Evolutionary conservation across 2,113 vertebrate species (phyloP), one percentile per base, ranked within the genome.

Genomic region (Misgurnus anguillicaudatus): DNA sequence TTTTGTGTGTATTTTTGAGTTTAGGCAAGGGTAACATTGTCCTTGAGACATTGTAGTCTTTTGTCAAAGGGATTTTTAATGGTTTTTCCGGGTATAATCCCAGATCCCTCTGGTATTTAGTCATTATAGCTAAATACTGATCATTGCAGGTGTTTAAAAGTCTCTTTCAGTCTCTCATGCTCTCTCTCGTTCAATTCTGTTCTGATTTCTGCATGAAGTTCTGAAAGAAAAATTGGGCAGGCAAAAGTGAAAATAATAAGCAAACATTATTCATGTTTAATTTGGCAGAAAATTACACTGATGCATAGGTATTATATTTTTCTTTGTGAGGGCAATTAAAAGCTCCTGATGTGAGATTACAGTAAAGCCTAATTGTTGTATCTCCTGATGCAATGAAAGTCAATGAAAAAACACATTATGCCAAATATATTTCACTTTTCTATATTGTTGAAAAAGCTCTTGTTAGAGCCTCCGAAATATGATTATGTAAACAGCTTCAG

Each of bases 261-360:
- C 17, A 64, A 38, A 47, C 55, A 41, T 63, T 79, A 76, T 70
- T 58, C 70, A 78, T 72, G 83, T 73, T 79, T 82, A 85, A 78
- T 77, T 75, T 73, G 58, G 77, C 68, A 77, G 74, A 78, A 85
- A 85, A 82, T 85, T 61, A 72, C 45, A 58, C 51, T 69, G 77
- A 82, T 80, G 77, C 69, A 68, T 68, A 80, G 62, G 73, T 80
- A 80, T 80, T 80, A 82, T 75, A 74, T 65, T 65, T 38, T 21
- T 17, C 47, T 75, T 82, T 70, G 62, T 53, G 64, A 53, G 31
- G 17, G 68, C 51, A 73, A 77, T 82, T 82, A 80, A 82, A 74
- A 73, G 61, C 53, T 21, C 24, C 75, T 80, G 68, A 75, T 85
- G 47, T 62, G 77, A 75, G 73, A 68, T 48, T 74, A 65, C 48